Evolutionary conservation across 2,113 vertebrate species (phyloP), one percentile per base, ranked within the genome.

Genomic region (Formicarius rufipectus): DNA sequence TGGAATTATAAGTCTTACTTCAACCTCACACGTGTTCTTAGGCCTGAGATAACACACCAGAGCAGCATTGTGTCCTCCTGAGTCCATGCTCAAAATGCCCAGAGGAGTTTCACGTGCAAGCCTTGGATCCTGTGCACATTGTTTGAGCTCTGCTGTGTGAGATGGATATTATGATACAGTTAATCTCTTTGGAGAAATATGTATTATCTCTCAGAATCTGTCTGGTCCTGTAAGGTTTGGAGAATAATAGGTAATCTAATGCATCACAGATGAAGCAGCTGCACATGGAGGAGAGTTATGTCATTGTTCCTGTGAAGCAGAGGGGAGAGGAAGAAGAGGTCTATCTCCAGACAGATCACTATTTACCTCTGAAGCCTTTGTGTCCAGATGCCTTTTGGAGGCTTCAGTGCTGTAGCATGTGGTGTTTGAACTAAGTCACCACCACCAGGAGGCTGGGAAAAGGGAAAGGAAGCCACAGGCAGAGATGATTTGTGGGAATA

Each of bases 211-310:
- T 90, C 45, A 49, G 64, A 87, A 93, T 75, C 90, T 73, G 85
- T 31, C 75, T 87, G 31, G 9, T 30, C n/a, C 25, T 93, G 33
- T 84, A 76, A 80, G 45, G 60, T 64, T 53, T 85, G 58, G 75
- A 28, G 63, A 88, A 24, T 60, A 74, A 76, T 42, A 76, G 59
- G 63, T 88, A 16, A 85, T 78, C 39, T 83, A 93, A 83, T 91
- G 71, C 23, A 90, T 79, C 53, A 42, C 82, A 90, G 95, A 52
- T 83, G 87, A 90, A 90, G 62, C 82, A 90, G 89, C 71, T 93
- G 75, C n/a, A 14, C 35, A 10, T 69, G 75, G 55, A 66, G 55
- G 53, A 77, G 74, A 85, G 50, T 90, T 92, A 49, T 19, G 16
- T 79, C 62, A 45, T 73, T 90, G 63, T 79, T 84, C 23, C 30